Evolutionary conservation across 2,113 vertebrate species (phyloP), one percentile per base, ranked within the genome.

Genomic region (Thermophis baileyi): DNA sequence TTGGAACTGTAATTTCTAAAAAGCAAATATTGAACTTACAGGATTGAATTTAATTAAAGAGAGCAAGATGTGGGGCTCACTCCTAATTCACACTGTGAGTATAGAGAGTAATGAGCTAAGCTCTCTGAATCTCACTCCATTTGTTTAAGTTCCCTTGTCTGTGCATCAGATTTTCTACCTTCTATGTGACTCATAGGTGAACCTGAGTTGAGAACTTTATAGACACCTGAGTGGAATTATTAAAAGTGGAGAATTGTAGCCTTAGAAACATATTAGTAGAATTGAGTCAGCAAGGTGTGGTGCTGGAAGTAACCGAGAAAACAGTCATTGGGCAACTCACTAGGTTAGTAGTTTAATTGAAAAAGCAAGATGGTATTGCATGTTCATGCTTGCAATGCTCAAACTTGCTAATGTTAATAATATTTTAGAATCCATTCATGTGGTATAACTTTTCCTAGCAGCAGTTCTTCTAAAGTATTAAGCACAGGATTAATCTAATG

Each of bases 261-360:
- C 27, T 47, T 89, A 53, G 55, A 93, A 91, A 57, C 6, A 0
- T 51, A 86, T 91, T 53, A 30, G n/a, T 7, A 88, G 24, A 18
- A 11, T 1, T 89, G 90, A 94, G 74, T 92, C 90, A 92, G 35
- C 16, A 44, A 88, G 93, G 93, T 69, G 93, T 46, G 87, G 90
- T 87, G 46, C 60, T 46, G n/a, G 87, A 11, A 44, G 49, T 25
- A 7, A 4, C 57, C 85, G 20, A 24, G 54, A 57, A 57, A 51
- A 86, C 30, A 85, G 10, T 40, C 53, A 44, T 81, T 93, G 51
- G 27, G 40, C 63, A 40, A 24, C n/a, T 89, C 69, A 47, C 53
- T 91, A 86, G 63, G 50, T 60, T 85, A 85, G 90, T 11, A 14
- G n/a, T 57, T 85, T 55, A 49, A 88, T 89, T 91, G 27, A 93